These are phyloP conservation scores for Helicoverpa armigera DNA, from an alignment of 1,140 invertebrate genomes.

Conservation along the genomic window DNA sequence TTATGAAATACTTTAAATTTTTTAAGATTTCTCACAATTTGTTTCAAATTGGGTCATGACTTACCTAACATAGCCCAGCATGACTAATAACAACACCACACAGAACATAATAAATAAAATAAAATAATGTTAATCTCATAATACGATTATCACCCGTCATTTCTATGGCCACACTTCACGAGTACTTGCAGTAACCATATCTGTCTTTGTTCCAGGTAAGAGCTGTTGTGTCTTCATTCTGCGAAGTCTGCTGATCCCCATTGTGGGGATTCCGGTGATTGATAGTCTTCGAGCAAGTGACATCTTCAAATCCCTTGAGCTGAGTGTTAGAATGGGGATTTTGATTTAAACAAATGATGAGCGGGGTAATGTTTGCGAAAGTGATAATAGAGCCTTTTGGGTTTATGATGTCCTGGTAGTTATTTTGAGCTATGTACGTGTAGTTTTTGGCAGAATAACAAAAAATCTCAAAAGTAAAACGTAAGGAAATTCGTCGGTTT, in stretches of 20 bases:
- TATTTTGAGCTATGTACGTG: too few species aligned
- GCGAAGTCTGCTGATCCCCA: slow-evolving; percentile 36
- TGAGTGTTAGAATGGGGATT: background rate
- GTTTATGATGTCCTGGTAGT: background rate
- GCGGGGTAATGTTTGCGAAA: background rate
- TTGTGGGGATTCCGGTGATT: slow-evolving; percentile 33
- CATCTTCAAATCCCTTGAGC: slow-evolving; percentile 29
- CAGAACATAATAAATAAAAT: too few species aligned
- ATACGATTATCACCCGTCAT: background rate
- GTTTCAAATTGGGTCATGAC: too few species aligned
- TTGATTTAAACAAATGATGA: slow-evolving; percentile 2
- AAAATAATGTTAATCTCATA: too few species aligned
- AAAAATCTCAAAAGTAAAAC: too few species aligned
- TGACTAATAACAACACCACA: too few species aligned
- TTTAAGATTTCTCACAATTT: too few species aligned
- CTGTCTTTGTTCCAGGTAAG: slow-evolving; percentile 49
- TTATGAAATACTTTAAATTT: too few species aligned
- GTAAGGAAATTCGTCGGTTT: too few species aligned
- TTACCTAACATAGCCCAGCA: too few species aligned
- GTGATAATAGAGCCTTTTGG: background rate
- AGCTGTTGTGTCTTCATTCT: slow-evolving; percentile 45
- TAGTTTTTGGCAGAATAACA: too few species aligned
- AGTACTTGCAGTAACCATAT: slow-evolving; percentile 35
- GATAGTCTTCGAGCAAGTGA: slow-evolving; percentile 2
- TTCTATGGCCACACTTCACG: slow-evolving; percentile 17